A percentile compares a stretch with the other conserved stretches of the same genome.
Evolutionary conservation across 2,797 vertebrate genomes (phyloP).

Genomic region (Acipenser ruthenus): DNA sequence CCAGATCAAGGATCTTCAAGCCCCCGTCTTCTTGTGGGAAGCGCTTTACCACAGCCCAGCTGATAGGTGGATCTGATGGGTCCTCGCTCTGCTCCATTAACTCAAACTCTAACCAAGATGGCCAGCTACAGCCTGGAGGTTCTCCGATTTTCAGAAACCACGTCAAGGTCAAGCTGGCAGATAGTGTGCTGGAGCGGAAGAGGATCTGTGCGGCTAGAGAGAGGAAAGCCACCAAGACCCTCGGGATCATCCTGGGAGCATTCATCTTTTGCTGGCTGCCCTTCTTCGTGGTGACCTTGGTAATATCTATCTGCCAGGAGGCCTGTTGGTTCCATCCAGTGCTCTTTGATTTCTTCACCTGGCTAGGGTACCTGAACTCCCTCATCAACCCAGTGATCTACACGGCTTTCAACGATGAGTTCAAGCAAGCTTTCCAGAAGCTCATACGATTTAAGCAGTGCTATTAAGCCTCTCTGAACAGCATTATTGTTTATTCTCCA

Average conservation of each 20-base stretch:
- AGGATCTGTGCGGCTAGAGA: constrained; percentile 85
- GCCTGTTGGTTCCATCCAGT: constrained; percentile 86
- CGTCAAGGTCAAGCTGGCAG: constrained; percentile 83
- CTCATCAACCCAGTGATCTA: constrained; percentile 98
- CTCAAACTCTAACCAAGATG: constrained; percentile 68
- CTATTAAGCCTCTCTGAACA: constrained; percentile 31
- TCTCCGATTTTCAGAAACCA: constrained; percentile 76
- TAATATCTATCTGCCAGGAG: constrained; percentile 78
- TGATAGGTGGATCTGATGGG: constrained; percentile 80
- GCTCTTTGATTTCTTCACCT: constrained; percentile 94
- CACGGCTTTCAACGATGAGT: constrained; percentile 93
- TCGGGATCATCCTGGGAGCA: constrained; percentile 89
- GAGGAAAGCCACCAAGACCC: constrained; percentile 87
- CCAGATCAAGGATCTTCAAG: constrained; percentile 84
- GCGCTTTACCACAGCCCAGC: constrained; percentile 84
- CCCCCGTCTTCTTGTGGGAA: constrained; percentile 73
- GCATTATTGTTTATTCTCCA: constrained; percentile 15
- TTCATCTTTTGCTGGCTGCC: constrained; percentile 94
- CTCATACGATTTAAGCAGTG: constrained; percentile 78
- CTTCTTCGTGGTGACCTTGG: constrained; percentile 83
- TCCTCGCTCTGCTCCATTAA: constrained; percentile 85
- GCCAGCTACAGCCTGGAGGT: constrained; percentile 55
- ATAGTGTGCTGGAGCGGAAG: constrained; percentile 78
- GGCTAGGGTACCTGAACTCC: constrained; percentile 97
- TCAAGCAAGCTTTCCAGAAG: constrained; percentile 97